Percentiles rank a stretch among this genome's conserved stretches.
phyloP scores from a whole-genome alignment of 1,140 invertebrate genomes.

The Scaptomyza graminum region DNA sequence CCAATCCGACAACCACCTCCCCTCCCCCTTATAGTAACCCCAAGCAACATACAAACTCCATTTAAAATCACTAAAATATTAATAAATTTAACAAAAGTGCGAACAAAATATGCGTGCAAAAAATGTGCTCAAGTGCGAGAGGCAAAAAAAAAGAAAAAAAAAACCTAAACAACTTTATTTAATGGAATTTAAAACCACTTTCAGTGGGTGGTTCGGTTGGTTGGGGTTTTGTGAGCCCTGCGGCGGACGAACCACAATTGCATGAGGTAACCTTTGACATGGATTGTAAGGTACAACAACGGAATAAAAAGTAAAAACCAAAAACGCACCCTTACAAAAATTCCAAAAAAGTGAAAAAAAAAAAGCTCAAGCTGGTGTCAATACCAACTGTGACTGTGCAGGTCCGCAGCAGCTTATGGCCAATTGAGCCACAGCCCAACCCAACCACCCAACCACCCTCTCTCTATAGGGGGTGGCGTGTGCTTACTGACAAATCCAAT shows the following conservation, averaged over 20 bases:
- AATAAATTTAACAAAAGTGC: constrained; percentile 82
- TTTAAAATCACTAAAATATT: constrained; percentile 83
- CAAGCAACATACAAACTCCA: constrained; percentile 72
- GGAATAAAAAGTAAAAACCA: neutral
- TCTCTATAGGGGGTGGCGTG: constrained; percentile 17
- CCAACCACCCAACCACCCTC: neutral
- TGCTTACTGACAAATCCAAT: constrained; percentile 68
- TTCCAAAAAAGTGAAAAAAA: constrained; percentile 28
- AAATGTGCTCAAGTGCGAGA: constrained; percentile 66
- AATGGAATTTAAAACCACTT: constrained; percentile 84
- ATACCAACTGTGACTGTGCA: constrained; percentile 68
- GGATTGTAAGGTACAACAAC: constrained; percentile 34
- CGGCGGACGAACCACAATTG: constrained; percentile 70
- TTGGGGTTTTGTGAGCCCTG: constrained; percentile 53
- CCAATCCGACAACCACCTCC: neutral
- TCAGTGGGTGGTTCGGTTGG: constrained; percentile 52
- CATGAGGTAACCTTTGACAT: constrained; percentile 77
- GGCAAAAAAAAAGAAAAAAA: neutral
- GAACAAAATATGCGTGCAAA: constrained; percentile 79
- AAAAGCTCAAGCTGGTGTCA: constrained; percentile 75
- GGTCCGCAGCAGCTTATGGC: constrained; percentile 71
- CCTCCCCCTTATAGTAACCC: neutral
- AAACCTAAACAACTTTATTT: constrained; percentile 83
- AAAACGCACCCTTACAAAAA: constrained; percentile 35
- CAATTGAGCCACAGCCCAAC: constrained; percentile 63